Conservation (phyloP, 2,797 vertebrate species). For the Crenichthys baileyi region DNA sequence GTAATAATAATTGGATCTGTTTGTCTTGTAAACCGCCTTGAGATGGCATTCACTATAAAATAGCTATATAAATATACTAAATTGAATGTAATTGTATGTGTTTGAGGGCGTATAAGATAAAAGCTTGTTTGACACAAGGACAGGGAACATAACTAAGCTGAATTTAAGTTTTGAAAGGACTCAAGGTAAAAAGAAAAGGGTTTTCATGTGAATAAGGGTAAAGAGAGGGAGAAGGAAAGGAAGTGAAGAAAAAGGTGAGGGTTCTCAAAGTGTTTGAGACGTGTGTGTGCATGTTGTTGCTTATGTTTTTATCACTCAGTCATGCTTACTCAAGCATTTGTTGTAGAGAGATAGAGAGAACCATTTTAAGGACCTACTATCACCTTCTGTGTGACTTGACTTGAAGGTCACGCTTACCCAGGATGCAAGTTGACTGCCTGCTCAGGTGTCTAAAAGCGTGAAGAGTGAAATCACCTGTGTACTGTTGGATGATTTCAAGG, state of each 20-base stretch:
- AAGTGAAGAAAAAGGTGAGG: background rate
- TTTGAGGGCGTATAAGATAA: background rate
- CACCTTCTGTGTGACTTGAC: conserved; percentile 36
- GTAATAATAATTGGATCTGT: background rate
- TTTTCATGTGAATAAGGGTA: conserved; percentile 28
- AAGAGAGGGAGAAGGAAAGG: conserved; percentile 8
- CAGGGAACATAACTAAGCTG: conserved; percentile 28
- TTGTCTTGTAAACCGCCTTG: too few relatives aligned
- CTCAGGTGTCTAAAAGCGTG: conserved; percentile 22
- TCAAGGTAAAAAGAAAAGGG: conserved; percentile 29
- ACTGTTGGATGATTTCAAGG: background rate
- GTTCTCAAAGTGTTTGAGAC: conserved; percentile 1
- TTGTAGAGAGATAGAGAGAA: conserved; percentile 13
- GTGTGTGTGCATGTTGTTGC: conserved; percentile 18
- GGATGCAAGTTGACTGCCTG: background rate
- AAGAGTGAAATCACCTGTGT: background rate
- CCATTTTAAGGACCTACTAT: conserved; percentile 24
- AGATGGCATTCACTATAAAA: background rate
- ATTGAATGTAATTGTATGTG: background rate
- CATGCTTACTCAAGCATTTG: conserved; percentile 43
- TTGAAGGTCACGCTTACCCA: conserved; percentile 45
- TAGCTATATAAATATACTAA: background rate
- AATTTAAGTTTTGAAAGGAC: conserved; percentile 48
- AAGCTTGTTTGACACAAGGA: background rate
- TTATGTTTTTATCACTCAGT: conserved; percentile 47